These are phyloP conservation scores for Diceros bicornis DNA, from an alignment of 2,797 vertebrate species.

Conservation along the genomic window DNA sequence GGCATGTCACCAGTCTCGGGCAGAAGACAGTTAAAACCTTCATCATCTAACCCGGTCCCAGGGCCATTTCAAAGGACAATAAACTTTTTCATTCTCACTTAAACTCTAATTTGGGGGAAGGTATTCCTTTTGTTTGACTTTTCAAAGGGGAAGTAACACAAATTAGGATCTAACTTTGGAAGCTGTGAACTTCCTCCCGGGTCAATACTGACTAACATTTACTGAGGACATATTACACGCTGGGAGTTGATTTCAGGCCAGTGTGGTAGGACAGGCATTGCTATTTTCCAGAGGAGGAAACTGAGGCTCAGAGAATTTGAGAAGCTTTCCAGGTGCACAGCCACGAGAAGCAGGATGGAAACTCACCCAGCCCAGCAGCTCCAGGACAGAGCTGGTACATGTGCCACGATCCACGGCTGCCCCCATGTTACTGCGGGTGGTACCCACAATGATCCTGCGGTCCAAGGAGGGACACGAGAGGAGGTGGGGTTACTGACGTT, in stretches of 20 bases:
- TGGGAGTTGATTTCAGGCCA: too few species aligned
- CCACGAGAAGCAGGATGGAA: rapidly evolving
- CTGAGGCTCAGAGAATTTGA: background rate
- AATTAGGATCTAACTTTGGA: background rate
- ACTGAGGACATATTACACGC: too few species aligned
- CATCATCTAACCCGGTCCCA: background rate
- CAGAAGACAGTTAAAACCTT: background rate
- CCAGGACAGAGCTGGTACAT: rapidly evolving
- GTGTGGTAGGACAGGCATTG: too few species aligned
- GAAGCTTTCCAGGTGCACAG: too few species aligned
- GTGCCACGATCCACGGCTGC: rapidly evolving
- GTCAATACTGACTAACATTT: too few species aligned
- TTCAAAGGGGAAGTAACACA: background rate
- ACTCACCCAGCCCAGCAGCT: rapidly evolving
- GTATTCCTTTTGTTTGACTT: conserved; percentile 66
- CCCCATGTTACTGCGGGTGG: rapidly evolving
- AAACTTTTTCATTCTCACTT: conserved; percentile 66
- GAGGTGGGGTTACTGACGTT: too few species aligned
- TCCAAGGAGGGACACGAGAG: background rate
- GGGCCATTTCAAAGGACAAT: conserved; percentile 30
- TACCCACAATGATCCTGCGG: background rate
- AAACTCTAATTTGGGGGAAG: conserved; percentile 72
- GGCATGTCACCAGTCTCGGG: background rate
- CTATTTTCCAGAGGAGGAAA: background rate
- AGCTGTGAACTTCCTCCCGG: background rate